Conservation (phyloP, 2,797 vertebrate genomes). For the Mus caroli region DNA sequence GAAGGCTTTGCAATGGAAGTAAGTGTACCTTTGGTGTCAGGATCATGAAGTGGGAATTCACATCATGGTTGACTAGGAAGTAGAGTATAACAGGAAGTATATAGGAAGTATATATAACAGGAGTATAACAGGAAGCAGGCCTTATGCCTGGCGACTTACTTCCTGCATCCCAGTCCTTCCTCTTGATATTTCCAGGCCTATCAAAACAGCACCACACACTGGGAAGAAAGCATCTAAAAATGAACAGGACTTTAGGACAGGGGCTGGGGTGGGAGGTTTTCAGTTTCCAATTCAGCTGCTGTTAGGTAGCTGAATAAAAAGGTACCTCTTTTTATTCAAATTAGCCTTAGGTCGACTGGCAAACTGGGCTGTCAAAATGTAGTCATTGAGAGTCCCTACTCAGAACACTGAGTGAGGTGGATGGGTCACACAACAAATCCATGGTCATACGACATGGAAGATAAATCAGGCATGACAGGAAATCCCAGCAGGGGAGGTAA, state of each 20-base stretch:
- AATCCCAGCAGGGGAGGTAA: too few relatives aligned
- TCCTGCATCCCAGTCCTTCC: neutral
- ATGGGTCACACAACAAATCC: neutral
- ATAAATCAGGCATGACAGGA: neutral
- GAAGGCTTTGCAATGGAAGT: neutral
- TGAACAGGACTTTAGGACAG: neutral
- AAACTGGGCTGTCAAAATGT: neutral
- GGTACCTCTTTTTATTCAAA: neutral
- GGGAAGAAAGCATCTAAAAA: neutral
- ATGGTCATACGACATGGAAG: neutral
- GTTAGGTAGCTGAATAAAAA: neutral
- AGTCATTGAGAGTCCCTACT: neutral
- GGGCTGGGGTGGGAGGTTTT: too few relatives aligned
- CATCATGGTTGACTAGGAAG: neutral
- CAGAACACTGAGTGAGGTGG: neutral
- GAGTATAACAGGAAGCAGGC: neutral
- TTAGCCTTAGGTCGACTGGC: neutral
- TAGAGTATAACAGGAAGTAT: neutral
- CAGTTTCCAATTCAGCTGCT: neutral
- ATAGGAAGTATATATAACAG: too few relatives aligned
- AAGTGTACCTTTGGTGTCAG: neutral
- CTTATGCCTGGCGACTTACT: neutral
- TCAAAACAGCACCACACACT: neutral
- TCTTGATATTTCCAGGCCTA: neutral
- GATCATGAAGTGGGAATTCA: neutral